Evolutionary conservation across 2,113 vertebrate species (phyloP), one percentile per base, ranked within the genome.

Genomic region (Bucco capensis): DNA sequence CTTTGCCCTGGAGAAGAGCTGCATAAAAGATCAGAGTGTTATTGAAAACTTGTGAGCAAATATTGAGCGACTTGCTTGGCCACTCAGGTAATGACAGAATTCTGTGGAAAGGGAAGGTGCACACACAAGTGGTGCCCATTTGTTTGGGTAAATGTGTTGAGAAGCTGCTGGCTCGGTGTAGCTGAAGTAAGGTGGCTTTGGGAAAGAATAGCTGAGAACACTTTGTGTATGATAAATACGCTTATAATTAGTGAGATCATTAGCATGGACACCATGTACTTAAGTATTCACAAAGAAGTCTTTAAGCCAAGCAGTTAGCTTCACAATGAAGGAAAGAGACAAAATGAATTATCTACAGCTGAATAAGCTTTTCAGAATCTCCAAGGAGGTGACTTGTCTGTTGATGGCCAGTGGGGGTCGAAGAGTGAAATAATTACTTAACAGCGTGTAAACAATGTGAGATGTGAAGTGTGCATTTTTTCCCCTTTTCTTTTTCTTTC

Each of bases 361-460:
- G 97, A 98, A 97, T 98, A 98, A 98, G 97, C 97, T 98, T 97
- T 98, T 98, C 95, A 95, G 84, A 92, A 92, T 97, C 97, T 98
- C 97, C 88, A 96, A 97, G 97, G 98, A 97, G 97, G 97, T 97
- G 96, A 98, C 96, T 97, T 97, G 96, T 97, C 96, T 97, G 95
- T 95, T 96, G 96, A 96, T 96, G 95, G 95, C 94, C 95, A 92
- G 95, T 97, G 97, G 95, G 97, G 97, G 96, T 97, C 78, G 88
- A 96, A 94, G 94, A 97, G 97, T 96, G 96, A 98, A 98, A 98
- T 98, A 98, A 98, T 98, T 98, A 98, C 98, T 98, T 98, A 98
- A 98, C 97, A 97, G 97, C 92, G 27, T 97, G 97, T 98, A 98
- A 98, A 98, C 97, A 98, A 97, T 97, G 96, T 96, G 97, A 97